Evolutionary conservation across 2,888 invertebrate genomes (phyloP).

Genomic region (Drymonia ruficornis): DNA sequence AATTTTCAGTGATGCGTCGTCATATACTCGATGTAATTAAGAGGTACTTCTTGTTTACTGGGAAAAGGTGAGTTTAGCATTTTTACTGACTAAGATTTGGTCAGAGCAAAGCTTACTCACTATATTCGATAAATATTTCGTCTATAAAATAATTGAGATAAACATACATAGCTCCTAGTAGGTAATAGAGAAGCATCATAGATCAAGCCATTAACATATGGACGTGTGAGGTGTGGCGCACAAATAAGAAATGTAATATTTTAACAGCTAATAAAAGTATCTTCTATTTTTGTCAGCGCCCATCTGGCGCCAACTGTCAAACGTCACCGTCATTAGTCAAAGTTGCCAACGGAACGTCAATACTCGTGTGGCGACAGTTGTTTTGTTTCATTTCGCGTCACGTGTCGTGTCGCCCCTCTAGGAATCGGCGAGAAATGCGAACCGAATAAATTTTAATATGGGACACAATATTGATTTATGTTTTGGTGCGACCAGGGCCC

Average conservation of each 20-base stretch:
- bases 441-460: slow-evolving; percentile 33
- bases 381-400: slow-evolving; percentile 47
- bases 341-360: slow-evolving; percentile 48
- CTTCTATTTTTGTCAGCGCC: slow-evolving; percentile 24
- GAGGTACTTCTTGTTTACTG: background rate
- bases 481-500: no score
- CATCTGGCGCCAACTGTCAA: slow-evolving; percentile 43
- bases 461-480: background rate
- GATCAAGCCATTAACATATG: no score
- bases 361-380: slow-evolving; percentile 40
- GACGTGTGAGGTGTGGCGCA: no score
- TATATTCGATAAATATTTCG: no score
- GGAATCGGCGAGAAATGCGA: slow-evolving; percentile 34
- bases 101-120: no score
- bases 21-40: slow-evolving; percentile 25
- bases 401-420: slow-evolving; percentile 29
- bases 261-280: slow-evolving; percentile 2
- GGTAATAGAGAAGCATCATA: no score
- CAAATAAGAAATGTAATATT: slow-evolving; percentile 12
- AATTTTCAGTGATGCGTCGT: slow-evolving; percentile 31
- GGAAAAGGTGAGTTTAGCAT: no score
- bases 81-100: no score
- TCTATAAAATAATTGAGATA: no score
- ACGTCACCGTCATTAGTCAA: slow-evolving; percentile 51
- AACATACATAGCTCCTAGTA: no score